Evolutionary conservation across 2,113 vertebrate species (phyloP).

Genomic region (Argyrosomus japonicus): DNA sequence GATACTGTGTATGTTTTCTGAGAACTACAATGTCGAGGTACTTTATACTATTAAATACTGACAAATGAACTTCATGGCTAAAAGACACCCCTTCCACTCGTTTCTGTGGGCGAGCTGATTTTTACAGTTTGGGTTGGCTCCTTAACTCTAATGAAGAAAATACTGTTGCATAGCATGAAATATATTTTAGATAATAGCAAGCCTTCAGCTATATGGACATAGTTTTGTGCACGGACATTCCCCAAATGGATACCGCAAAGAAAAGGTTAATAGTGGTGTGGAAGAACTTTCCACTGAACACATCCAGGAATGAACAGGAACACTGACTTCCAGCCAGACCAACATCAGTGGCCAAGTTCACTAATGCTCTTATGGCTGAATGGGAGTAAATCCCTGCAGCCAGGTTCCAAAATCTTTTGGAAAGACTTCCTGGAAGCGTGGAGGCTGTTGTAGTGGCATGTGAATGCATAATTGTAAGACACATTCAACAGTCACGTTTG

Average conservation of each 20-base stretch:
- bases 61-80: not conserved
- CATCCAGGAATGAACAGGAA: not conserved
- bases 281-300: not conserved
- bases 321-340: not conserved
- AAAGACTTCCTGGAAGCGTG: not conserved
- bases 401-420: not conserved
- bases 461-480: not conserved
- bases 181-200: not conserved
- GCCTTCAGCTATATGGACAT: not conserved
- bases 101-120: not conserved
- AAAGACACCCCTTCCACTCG: not conserved
- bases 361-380: constrained; percentile 18
- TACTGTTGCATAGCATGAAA: not conserved
- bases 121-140: not conserved
- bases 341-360: not conserved
- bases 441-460: not conserved
- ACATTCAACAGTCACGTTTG: not conserved
- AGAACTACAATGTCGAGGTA: not conserved
- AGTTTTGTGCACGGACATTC: not conserved
- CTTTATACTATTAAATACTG: not conserved
- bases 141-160: not conserved
- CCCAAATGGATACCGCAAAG: not conserved
- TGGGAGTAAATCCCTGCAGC: not conserved
- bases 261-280: not conserved
- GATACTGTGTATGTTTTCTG: not conserved